These are phyloP conservation scores for Baryphthengus martii DNA, from an alignment of 2,113 vertebrate species.

Conservation along the genomic window DNA sequence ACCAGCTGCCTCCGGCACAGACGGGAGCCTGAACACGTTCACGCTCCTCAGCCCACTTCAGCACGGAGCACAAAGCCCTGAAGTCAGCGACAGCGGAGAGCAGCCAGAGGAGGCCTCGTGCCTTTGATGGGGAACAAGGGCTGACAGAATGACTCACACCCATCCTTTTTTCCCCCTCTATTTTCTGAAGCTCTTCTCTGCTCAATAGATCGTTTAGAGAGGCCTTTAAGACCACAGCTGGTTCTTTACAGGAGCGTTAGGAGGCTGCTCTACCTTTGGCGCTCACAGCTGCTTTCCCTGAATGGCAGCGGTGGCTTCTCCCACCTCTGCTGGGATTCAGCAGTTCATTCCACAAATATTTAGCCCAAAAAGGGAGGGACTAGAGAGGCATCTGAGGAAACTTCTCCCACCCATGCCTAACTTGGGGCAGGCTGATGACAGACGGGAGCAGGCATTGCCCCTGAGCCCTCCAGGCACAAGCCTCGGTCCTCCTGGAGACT, in stretches of 20 bases:
- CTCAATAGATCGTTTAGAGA: not conserved
- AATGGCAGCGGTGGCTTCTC: not conserved
- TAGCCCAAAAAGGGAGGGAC: not conserved
- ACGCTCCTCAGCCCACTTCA: not conserved
- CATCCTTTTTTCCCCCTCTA: not conserved
- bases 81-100: too few relatives aligned
- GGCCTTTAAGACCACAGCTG: not conserved
- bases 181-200: not conserved
- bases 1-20: not conserved
- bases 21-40: not conserved
- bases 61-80: not conserved
- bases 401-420: not conserved
- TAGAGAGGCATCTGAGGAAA: too few relatives aligned
- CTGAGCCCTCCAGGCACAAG: not conserved
- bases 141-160: not conserved
- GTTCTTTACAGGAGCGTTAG: not conserved
- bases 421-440: not conserved
- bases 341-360: not conserved
- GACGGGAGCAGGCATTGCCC: accelerated
- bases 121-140: too few relatives aligned
- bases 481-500: accelerated
- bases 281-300: not conserved
- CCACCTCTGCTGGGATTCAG: not conserved
- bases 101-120: too few relatives aligned
- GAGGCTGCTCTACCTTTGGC: not conserved